Evolutionary conservation across 2,888 invertebrate genomes (phyloP).

Genomic region (Limulus polyphemus): DNA sequence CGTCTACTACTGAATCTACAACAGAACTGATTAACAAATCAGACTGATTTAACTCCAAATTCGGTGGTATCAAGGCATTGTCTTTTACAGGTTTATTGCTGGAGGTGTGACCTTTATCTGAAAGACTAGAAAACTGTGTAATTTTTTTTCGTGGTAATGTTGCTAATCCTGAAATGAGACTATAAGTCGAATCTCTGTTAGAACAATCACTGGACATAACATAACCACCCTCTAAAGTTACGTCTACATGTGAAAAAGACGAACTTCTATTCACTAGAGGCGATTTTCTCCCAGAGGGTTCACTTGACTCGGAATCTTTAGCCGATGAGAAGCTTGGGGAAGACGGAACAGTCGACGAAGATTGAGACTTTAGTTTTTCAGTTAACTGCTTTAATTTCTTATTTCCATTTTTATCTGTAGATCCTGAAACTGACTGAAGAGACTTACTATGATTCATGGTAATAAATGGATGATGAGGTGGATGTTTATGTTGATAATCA

Average conservation of each 20-base stretch:
- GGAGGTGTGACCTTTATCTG: neutral
- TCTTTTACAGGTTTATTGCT: too few relatives aligned
- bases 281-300: too few relatives aligned
- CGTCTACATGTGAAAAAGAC: slow-evolving; percentile 18
- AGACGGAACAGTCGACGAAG: slow-evolving; percentile 12
- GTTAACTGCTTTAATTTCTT: slow-evolving; percentile 13
- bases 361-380: slow-evolving; percentile 2
- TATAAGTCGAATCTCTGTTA: too few relatives aligned
- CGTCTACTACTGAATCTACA: neutral
- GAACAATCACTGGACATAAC: too few relatives aligned
- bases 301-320: neutral
- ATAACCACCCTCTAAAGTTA: too few relatives aligned
- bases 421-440: too few relatives aligned
- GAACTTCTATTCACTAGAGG: slow-evolving; percentile 15
- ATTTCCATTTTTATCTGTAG: too few relatives aligned
- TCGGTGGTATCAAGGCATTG: neutral
- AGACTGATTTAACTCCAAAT: slow-evolving; percentile 1
- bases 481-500: too few relatives aligned
- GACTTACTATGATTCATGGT: too few relatives aligned
- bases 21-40: neutral
- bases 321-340: slow-evolving; percentile 13
- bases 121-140: neutral
- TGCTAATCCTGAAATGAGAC: too few relatives aligned
- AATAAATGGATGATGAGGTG: too few relatives aligned
- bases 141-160: too few relatives aligned